Evolutionary conservation across 2,888 invertebrate genomes (phyloP).

Genomic region (Sinelater perroti): DNA sequence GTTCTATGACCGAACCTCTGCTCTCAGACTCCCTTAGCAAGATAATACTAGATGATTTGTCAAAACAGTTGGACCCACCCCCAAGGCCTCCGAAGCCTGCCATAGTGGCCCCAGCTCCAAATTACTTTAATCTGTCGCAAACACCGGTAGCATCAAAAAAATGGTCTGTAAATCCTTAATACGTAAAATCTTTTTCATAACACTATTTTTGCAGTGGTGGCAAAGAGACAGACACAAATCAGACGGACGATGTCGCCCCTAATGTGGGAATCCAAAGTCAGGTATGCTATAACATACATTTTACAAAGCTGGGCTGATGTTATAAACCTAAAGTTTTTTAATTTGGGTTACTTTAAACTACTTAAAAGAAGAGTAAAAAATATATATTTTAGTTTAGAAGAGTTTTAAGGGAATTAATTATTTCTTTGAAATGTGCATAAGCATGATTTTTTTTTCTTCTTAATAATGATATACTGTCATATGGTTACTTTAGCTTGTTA

Average conservation of each 20-base stretch:
- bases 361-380: too few relatives aligned
- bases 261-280: not conserved
- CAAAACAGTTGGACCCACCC: conserved; percentile 61
- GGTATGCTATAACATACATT: conserved; percentile 12
- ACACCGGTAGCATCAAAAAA: conserved; percentile 25
- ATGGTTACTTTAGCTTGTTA: too few relatives aligned
- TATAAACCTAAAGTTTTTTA: too few relatives aligned
- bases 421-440: too few relatives aligned
- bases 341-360: too few relatives aligned
- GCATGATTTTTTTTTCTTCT: too few relatives aligned
- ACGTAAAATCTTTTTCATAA: not conserved
- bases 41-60: conserved; percentile 43
- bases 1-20: conserved; percentile 61
- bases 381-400: too few relatives aligned
- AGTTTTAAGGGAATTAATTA: too few relatives aligned
- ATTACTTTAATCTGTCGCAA: conserved; percentile 60
- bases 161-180: conserved; percentile 4
- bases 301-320: not conserved
- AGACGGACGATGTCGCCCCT: conserved; percentile 9
- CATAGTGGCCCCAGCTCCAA: conserved; percentile 63
- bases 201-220: conserved; percentile 13
- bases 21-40: conserved; percentile 33
- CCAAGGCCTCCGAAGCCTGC: conserved; percentile 81
- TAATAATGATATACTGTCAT: too few relatives aligned
- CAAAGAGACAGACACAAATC: conserved; percentile 28